Conservation (phyloP, 1,140 invertebrate species). For the Prorops nasuta region DNA sequence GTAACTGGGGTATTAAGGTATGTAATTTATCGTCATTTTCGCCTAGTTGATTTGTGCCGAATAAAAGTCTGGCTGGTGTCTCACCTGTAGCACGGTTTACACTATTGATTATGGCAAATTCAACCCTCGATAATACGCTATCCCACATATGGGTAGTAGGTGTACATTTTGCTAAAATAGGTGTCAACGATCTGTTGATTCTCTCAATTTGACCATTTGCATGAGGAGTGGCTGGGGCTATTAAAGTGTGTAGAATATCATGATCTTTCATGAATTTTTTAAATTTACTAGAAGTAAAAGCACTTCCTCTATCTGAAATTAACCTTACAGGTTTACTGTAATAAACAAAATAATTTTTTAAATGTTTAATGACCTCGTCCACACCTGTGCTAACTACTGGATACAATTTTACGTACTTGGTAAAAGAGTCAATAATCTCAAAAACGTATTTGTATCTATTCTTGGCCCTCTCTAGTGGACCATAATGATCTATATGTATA, state of each 20-base stretch:
- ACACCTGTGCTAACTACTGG: not conserved
- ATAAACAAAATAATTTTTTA: not conserved
- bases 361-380: not conserved
- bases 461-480: constrained; percentile 7
- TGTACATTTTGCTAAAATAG: not conserved
- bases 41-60: not conserved
- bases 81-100: not conserved
- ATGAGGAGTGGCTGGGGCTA: not conserved
- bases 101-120: not conserved
- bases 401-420: not conserved
- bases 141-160: not conserved
- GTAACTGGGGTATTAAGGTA: no score
- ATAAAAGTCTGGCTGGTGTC: not conserved
- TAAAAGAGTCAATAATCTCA: not conserved
- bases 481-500: constrained; percentile 25
- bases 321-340: not conserved
- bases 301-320: not conserved
- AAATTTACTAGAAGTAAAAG: not conserved
- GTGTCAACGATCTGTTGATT: not conserved
- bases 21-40: no score
- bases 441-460: not conserved
- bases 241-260: not conserved
- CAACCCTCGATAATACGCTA: not conserved
- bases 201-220: not conserved
- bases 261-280: not conserved